Evolutionary conservation across 2,113 vertebrate species (phyloP).

Genomic region (Formicarius rufipectus): DNA sequence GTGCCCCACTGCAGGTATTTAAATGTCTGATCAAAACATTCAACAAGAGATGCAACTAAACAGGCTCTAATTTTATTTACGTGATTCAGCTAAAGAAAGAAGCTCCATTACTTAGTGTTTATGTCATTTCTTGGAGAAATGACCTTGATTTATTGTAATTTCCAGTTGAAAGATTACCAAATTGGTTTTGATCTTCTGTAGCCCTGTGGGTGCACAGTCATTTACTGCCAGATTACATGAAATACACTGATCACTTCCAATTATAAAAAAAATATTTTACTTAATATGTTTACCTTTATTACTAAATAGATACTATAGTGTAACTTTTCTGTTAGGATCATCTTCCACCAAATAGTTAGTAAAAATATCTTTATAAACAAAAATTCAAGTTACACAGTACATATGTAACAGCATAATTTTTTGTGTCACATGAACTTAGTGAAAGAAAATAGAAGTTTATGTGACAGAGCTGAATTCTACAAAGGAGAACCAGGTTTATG

Average conservation of each 20-base stretch:
- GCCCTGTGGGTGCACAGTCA: background rate
- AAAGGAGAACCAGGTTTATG: background rate
- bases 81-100: background rate
- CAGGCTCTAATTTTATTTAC: conserved; percentile 23
- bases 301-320: background rate
- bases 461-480: background rate
- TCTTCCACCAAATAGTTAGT: background rate
- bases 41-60: conserved; percentile 33
- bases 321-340: background rate
- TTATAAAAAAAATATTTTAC: background rate
- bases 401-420: background rate
- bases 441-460: background rate
- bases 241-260: conserved; percentile 12
- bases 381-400: background rate
- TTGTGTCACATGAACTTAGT: background rate
- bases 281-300: background rate
- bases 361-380: background rate
- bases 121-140: conserved; percentile 42
- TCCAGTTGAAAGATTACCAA: conserved; percentile 48
- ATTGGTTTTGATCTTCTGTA: conserved; percentile 33
- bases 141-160: conserved; percentile 45
- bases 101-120: conserved; percentile 35
- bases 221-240: conserved; percentile 3
- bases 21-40: background rate
- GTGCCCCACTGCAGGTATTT: background rate